Evolutionary conservation across 2,797 vertebrate genomes (phyloP).

Genomic region (Gymnoscopelus braueri): DNA sequence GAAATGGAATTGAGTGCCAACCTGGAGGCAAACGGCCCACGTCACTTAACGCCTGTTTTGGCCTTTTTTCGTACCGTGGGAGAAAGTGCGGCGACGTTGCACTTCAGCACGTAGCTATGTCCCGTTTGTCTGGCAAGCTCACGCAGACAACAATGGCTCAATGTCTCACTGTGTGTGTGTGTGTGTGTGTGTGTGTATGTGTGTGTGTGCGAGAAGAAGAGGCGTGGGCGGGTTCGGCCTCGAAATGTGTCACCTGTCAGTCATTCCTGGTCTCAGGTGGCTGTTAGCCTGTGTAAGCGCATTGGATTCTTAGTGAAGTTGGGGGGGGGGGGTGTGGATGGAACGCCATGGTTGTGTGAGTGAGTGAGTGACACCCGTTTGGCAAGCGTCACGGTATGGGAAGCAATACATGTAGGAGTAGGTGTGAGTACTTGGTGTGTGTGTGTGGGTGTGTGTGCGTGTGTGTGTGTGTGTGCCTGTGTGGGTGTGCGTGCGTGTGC

Average conservation of each 20-base stretch:
- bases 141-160: slow-evolving; percentile 70
- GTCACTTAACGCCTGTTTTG: slow-evolving; percentile 77
- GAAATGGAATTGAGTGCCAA: slow-evolving; percentile 58
- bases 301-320: background rate
- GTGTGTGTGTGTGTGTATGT: too few species aligned
- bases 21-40: slow-evolving; percentile 66
- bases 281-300: slow-evolving; percentile 10
- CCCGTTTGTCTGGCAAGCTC: slow-evolving; percentile 58
- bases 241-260: slow-evolving; percentile 66
- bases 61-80: slow-evolving; percentile 63
- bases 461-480: slow-evolving; percentile 6
- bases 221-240: slow-evolving; percentile 61
- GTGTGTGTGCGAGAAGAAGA: background rate
- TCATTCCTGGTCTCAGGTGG: slow-evolving; percentile 55
- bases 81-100: slow-evolving; percentile 60
- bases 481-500: slow-evolving; percentile 22
- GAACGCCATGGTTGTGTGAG: background rate
- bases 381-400: background rate
- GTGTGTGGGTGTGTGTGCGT: slow-evolving; percentile 11
- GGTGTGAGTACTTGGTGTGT: background rate
- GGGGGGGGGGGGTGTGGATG: too few species aligned
- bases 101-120: slow-evolving; percentile 62
- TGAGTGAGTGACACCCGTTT: slow-evolving; percentile 1
- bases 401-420: background rate
- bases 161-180: slow-evolving; percentile 59